Base-by-base conservation (phyloP, 2,797 vertebrate species). In the Danio tinwini region DNA sequence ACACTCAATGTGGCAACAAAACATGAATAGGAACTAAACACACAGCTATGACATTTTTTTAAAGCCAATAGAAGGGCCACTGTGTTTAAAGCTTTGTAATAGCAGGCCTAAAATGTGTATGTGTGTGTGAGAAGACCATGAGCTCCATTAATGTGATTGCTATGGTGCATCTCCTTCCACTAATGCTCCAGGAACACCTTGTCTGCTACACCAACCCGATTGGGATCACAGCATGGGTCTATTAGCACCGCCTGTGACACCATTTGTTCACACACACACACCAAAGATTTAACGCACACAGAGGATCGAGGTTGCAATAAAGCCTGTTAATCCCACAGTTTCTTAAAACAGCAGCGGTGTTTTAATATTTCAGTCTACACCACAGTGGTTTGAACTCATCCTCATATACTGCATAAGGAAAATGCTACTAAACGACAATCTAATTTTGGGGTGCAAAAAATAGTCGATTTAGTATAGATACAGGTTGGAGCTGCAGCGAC, bases 61-160 rank as follows among this genome's bases (percentile, higher is more conserved):
- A 49, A 13, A 67, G 39, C 39, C 29, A 77, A 56, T 9, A 39
- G 59, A 17, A 45, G 21, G 9, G 45, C 6, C 52, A 52, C 37
- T 55, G 16, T 40, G 40, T 29, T 47, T 47, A 42, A 29, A 4
- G 7, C 16, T 16, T 11, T 62, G 40, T 75, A 29, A 7, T 49
- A 45, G 13, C 14, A 5, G 17, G 11, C 10, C 52, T 45, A 6
- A 59, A 56, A 70, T 17, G 59, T 45, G 45, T 61, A 64, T 44
- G 37, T 78, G 39, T 64, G 53, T 47, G 53, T 39, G 44, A 17
- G 61, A 5, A 1, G 8, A 17, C 16, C 42, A 53, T 7, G 37
- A 17, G 39, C 14, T 67, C 77, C 74, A 85, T 85, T 84, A 84
- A 52, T 16, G 13, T 81, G 76, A 86, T 81, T 83, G 67, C 58